A percentile compares a stretch with the other conserved stretches of the same genome.
These are phyloP conservation scores for Pararge aegeria DNA, from an alignment of 1,140 invertebrate genomes.

Conservation along the genomic window DNA sequence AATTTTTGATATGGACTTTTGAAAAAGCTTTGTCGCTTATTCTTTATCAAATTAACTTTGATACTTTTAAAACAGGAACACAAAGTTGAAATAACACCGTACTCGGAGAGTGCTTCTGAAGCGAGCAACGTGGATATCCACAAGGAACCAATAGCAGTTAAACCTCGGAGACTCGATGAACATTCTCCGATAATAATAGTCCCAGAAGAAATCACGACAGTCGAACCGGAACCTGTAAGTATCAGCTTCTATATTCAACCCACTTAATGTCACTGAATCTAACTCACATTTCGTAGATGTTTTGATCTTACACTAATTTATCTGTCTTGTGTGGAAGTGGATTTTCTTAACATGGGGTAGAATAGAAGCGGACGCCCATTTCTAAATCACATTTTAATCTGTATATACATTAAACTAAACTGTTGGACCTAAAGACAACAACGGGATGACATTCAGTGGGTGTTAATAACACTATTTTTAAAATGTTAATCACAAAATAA, in stretches of 20 bases:
- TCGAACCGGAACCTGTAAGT: slow-evolving; percentile 57
- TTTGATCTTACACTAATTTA: slow-evolving; percentile 38
- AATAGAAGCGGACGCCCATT: slow-evolving; percentile 38
- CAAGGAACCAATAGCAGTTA: slow-evolving; percentile 30
- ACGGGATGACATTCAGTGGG: neutral
- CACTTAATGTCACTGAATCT: slow-evolving; percentile 24
- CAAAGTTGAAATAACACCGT: slow-evolving; percentile 62
- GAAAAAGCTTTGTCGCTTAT: no score
- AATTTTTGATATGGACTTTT: no score
- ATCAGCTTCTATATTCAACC: slow-evolving; percentile 32
- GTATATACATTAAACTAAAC: slow-evolving; percentile 60
- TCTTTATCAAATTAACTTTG: no score
- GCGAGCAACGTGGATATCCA: slow-evolving; percentile 44
- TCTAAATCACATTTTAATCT: slow-evolving; percentile 42
- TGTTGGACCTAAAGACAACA: slow-evolving; percentile 19
- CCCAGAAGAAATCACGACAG: slow-evolving; percentile 45
- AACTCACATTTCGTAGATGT: slow-evolving; percentile 44
- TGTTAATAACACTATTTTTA: no score
- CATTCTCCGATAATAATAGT: slow-evolving; percentile 22
- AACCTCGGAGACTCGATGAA: slow-evolving; percentile 40
- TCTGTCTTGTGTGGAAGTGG: slow-evolving; percentile 45
- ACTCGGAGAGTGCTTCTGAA: slow-evolving; percentile 53
- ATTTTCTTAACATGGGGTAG: slow-evolving; percentile 52
- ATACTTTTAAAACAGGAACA: slow-evolving; percentile 40
- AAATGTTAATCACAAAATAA: no score